Conservation (phyloP, 2,113 vertebrate species). For the Corvus cornix region DNA sequence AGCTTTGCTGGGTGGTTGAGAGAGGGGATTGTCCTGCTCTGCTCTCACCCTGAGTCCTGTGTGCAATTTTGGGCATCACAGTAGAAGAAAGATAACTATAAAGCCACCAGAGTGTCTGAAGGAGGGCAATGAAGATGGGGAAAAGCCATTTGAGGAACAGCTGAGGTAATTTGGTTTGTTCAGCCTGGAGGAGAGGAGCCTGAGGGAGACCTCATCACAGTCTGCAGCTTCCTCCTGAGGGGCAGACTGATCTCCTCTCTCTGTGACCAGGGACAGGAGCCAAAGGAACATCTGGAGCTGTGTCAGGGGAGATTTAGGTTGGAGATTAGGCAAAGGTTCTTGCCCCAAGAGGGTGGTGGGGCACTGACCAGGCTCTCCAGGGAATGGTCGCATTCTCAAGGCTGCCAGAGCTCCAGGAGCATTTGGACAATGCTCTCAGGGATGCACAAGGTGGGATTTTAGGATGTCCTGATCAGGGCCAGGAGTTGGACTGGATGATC, state of each 20-base stretch:
- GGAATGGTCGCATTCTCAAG: accelerated
- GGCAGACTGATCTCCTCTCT: background rate
- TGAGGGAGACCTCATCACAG: accelerated
- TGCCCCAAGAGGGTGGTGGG: background rate
- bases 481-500: background rate
- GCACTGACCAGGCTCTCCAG: background rate
- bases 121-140: background rate
- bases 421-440: accelerated
- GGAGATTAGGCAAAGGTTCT: background rate
- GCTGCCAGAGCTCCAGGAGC: background rate
- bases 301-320: background rate
- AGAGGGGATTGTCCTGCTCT: background rate
- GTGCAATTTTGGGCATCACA: background rate
- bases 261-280: background rate
- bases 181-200: background rate
- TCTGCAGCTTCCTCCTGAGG: background rate
- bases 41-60: background rate
- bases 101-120: background rate
- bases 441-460: background rate
- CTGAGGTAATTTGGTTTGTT: background rate
- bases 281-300: background rate
- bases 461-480: background rate
- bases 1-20: too few relatives aligned
- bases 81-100: background rate
- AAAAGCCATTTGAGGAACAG: background rate